Evolutionary conservation across 2,888 invertebrate genomes (phyloP), one percentile per base, ranked within the genome.

Genomic region (Caenorhabditis macrosperma): DNA sequence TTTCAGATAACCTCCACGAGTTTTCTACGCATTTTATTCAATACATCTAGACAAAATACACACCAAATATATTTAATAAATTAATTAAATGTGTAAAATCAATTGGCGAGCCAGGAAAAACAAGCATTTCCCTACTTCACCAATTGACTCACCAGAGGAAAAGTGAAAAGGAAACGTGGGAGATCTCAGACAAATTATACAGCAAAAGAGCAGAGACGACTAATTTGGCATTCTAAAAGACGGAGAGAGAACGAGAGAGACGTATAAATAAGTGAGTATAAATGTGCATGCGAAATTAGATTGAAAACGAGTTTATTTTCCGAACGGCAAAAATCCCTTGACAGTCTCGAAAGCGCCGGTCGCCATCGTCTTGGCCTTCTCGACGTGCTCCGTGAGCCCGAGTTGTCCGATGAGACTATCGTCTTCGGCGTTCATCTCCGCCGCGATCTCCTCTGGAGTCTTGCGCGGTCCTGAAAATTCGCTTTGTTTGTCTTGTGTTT

Each of bases 361-460:
- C 20, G 90, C 88, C 50, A 90, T 88, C 6, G 90, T 88, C 78
- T 90, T 90, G 35, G 90, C 90, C 82, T 90, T 90, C 60, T 90
- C 90, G 24, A 90, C 89, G 60, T 89, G 89, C 66, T 89, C 89
- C 2, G 89, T 90, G 38, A 90, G 85, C 33, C 90, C 90, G 28
- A 90, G 83, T 66, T 91, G 90, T 6, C 91, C 90, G 76, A 90
- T 90, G 67, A 90, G 76, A 35, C 85, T 83, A 74, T 90, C 90
- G 46, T 96, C 95, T 22, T 91, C 91, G 64, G 95, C 95, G 92
- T 96, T 96, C 55, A 96, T 97, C 92, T 98, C 98, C 54, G 96
- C 95, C 77, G 97, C 97, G 90, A 98, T 92, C 91, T 98, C 97
- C 20, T 82, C 84, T 9, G 84, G 84, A 12, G 84, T 84, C 72